Conservation (phyloP, 2,888 invertebrate species). For the Hirtodrosophila confusa region DNA sequence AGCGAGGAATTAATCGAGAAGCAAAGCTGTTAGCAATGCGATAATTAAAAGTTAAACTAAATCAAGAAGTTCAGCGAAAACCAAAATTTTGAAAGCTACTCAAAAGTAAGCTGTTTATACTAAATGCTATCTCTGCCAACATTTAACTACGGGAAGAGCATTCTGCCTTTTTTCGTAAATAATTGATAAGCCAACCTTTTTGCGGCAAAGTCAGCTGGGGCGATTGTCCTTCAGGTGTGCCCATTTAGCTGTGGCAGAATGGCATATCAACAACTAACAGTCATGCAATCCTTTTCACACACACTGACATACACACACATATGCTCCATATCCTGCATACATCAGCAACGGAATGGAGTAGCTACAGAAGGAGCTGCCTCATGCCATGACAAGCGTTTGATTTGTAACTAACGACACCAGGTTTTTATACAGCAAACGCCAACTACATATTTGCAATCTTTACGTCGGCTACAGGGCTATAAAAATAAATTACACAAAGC, state of each 20-base stretch:
- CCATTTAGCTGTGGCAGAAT: constrained; percentile 20
- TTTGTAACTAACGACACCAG: constrained; percentile 59
- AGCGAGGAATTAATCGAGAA: too few species aligned
- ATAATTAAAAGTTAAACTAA: too few species aligned
- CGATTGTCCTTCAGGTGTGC: constrained; percentile 19
- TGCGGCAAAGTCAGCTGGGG: neutral
- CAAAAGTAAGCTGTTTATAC: neutral
- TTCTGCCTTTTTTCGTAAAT: neutral
- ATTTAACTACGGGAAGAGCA: neutral
- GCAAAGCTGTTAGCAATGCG: too few species aligned
- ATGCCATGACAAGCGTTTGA: constrained; percentile 49
- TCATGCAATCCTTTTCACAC: constrained; percentile 42
- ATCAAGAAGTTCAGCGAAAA: too few species aligned
- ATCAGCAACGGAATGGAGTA: constrained; percentile 8
- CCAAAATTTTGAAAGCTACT: too few species aligned
- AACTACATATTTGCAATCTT: constrained; percentile 78
- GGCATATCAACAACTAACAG: constrained; percentile 37
- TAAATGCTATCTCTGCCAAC: neutral
- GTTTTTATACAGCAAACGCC: constrained; percentile 31
- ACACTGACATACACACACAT: neutral
- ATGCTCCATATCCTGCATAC: constrained; percentile 17
- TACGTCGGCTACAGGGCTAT: constrained; percentile 72
- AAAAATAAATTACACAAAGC: constrained; percentile 76
- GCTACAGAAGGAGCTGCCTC: constrained; percentile 11
- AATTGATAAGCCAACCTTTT: constrained; percentile 6